Evolutionary conservation across 37 sponge, comb jelly and placozoan genomes (phyloP), one percentile per base, ranked within the genome.

Genomic region (Haliclona indistincta): DNA sequence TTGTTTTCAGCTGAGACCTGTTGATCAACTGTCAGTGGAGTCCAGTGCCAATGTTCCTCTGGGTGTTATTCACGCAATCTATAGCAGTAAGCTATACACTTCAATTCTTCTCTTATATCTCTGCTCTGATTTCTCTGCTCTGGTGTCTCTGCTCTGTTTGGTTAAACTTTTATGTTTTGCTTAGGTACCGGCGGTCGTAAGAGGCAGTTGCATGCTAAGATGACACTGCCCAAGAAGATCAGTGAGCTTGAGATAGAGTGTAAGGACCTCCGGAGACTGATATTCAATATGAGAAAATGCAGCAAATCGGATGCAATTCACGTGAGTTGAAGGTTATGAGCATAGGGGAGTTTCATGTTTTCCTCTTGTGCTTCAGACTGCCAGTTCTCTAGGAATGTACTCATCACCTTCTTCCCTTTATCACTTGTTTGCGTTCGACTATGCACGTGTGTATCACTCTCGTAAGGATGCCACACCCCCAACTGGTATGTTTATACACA

Each of bases 361-460:
- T 35, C 30, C 22, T 36, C 44, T 26, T 29, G 1, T 53, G 15
- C 35, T 63, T 15, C 74, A 89, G 90, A 71, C 84, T 28, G 64
- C 80, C 56, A 89, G 63, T 68, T 79, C 81, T 15, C 74, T 89
- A 40, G 76, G 55, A 0, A 63, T 86, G 11, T 86, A 89, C 85
- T 63, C 85, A 56, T 62, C 84, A 1, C 81, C 90, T 7, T 42
- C 65, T 38, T 60, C 85, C 53, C 43, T 73, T 26, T 62, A 56
- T 25, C 76, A 70, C 47, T 80, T 86, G 49, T 86, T 79, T 79
- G 80, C 80, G 47, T 86, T 79, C 33, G 86, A 86, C 67, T 86
- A 74, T 56, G 72, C 80, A n/a, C 47, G 58, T 15, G 80, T n/a
- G n/a, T n/a, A n/a, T n/a, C n/a, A n/a, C n/a, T n/a, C n/a, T n/a